Conservation (phyloP, 2,888 invertebrate species). For the Neoitamus cyanurus region DNA sequence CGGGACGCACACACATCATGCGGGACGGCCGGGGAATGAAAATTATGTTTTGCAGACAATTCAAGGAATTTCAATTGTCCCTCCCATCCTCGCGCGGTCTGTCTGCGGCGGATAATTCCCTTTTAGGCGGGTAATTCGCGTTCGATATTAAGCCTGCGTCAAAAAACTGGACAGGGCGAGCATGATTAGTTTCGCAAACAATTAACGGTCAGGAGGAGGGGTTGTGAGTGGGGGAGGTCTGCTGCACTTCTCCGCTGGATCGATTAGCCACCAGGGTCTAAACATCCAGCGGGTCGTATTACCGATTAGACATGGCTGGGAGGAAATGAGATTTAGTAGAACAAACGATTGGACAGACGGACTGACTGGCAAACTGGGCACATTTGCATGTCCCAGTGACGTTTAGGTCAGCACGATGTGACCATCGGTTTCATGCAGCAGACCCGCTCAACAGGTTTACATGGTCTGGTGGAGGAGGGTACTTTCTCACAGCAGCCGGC, state of each 20-base stretch:
- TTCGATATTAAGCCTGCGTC: not conserved
- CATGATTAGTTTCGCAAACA: not conserved
- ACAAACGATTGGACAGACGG: not conserved
- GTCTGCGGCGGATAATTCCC: not conserved
- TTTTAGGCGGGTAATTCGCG: not conserved
- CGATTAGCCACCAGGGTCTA: not conserved
- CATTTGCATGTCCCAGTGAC: not conserved
- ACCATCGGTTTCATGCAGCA: not conserved
- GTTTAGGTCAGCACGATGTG: not conserved
- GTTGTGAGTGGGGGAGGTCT: not conserved
- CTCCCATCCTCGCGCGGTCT: not conserved
- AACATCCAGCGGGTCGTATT: not conserved
- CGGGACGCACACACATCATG: not conserved
- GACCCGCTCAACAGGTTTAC: constrained; percentile 1
- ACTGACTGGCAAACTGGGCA: not conserved
- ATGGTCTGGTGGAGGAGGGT: not conserved
- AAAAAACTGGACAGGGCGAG: not conserved
- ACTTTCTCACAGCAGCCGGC: not conserved
- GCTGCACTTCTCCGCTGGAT: not conserved
- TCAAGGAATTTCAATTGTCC: not conserved
- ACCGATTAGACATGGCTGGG: constrained; percentile 14
- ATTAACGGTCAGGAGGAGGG: not conserved
- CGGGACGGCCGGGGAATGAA: not conserved
- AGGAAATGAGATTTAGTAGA: constrained; percentile 15
- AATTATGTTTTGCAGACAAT: not conserved